phyloP scores from a whole-genome alignment of 1,140 invertebrate genomes.

The Philotrypesis tridentata region DNA sequence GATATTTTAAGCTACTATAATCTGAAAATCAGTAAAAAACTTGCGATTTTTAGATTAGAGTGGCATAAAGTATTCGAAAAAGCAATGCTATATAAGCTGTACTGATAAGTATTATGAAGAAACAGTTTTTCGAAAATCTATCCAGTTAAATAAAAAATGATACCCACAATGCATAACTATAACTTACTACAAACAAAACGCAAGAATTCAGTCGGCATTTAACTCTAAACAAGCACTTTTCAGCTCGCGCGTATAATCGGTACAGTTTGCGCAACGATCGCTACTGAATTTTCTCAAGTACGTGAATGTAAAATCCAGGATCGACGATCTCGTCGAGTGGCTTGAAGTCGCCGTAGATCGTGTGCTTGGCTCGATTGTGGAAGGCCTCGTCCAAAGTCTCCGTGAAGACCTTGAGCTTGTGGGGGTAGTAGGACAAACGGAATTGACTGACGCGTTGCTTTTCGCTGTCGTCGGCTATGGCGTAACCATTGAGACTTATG shows the following conservation, averaged over 20 bases:
- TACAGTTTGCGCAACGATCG: neutral
- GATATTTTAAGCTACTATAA: too few species aligned
- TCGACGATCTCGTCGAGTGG: slow-evolving; percentile 76
- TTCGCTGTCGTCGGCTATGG: slow-evolving; percentile 63
- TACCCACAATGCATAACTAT: too few species aligned
- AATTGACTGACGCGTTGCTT: slow-evolving; percentile 79
- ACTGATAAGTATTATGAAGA: too few species aligned
- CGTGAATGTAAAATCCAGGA: slow-evolving; percentile 90
- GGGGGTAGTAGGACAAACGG: slow-evolving; percentile 90
- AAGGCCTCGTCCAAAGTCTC: slow-evolving; percentile 83
- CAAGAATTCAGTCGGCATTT: too few species aligned
- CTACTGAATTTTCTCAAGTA: slow-evolving; percentile 79
- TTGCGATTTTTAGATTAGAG: too few species aligned
- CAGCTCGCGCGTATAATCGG: neutral
- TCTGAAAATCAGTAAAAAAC: too few species aligned
- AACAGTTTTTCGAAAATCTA: too few species aligned
- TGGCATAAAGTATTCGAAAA: too few species aligned
- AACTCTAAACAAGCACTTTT: too few species aligned
- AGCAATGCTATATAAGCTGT: too few species aligned
- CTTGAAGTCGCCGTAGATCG: slow-evolving; percentile 88
- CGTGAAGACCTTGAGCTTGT: slow-evolving; percentile 82
- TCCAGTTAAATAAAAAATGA: too few species aligned
- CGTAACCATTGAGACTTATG: slow-evolving; percentile 75
- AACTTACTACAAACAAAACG: too few species aligned
- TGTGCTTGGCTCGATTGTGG: slow-evolving; percentile 78